Evolutionary conservation across 2,113 vertebrate species (phyloP).

Genomic region (Syngnathus scovelli): DNA sequence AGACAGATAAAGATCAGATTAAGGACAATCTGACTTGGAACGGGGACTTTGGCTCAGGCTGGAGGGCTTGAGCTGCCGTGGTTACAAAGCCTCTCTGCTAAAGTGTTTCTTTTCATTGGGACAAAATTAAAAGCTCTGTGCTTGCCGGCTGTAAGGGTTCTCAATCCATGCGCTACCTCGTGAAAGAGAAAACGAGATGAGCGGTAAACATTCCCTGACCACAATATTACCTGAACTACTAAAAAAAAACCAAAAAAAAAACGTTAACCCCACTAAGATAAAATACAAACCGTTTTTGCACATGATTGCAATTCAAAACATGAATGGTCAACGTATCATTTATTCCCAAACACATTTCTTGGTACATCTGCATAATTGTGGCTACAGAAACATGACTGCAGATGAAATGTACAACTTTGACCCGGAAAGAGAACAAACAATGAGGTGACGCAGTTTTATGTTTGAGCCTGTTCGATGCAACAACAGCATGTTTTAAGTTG

Average conservation of each 20-base stretch:
- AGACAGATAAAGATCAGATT: slow-evolving; percentile 59
- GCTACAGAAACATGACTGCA: slow-evolving; percentile 40
- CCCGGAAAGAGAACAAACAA: slow-evolving; percentile 19
- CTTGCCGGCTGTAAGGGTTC: not conserved
- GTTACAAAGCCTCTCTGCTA: slow-evolving; percentile 27
- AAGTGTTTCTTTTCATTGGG: slow-evolving; percentile 8
- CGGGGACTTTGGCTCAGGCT: slow-evolving; percentile 38
- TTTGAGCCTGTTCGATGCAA: slow-evolving; percentile 36
- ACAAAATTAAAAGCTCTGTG: slow-evolving; percentile 1
- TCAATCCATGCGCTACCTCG: not conserved
- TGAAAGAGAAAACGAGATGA: not conserved
- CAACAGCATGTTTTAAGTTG: slow-evolving; percentile 29
- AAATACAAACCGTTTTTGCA: not conserved
- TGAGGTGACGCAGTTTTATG: slow-evolving; percentile 18
- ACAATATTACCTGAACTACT: not conserved
- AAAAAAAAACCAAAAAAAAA: not conserved
- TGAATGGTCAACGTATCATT: slow-evolving; percentile 50
- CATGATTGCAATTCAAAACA: not conserved
- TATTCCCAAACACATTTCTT: slow-evolving; percentile 60
- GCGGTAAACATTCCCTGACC: not conserved
- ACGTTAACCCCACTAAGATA: no score
- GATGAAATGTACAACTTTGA: slow-evolving; percentile 33
- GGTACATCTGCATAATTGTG: slow-evolving; percentile 53
- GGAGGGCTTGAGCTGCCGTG: slow-evolving; percentile 24
- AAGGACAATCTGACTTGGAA: slow-evolving; percentile 52